phyloP scores from a whole-genome alignment of 2,797 vertebrate species.

The Oophaga sylvatica region DNA sequence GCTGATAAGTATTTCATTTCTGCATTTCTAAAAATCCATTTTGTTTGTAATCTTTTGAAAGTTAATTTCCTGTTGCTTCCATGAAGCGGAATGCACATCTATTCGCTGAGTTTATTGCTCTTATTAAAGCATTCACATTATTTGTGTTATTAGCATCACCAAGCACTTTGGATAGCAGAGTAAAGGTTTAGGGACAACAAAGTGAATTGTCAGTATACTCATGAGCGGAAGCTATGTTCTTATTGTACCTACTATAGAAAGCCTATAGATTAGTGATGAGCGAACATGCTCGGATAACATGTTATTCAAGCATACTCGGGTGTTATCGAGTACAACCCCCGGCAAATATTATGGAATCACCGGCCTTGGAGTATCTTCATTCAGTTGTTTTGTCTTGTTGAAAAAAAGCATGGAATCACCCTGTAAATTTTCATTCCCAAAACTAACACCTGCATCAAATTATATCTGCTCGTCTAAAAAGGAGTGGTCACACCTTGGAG shows the following conservation, averaged over 20 bases:
- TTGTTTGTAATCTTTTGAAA: constrained; percentile 50
- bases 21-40: constrained; percentile 50
- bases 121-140: constrained; percentile 51
- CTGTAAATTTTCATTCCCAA: too few species aligned
- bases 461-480: too few species aligned
- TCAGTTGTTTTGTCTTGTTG: too few species aligned
- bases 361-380: too few species aligned
- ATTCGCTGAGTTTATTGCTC: constrained; percentile 41
- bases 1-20: constrained; percentile 47
- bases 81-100: constrained; percentile 34
- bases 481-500: too few species aligned
- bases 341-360: too few species aligned
- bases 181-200: constrained; percentile 13
- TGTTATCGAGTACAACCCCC: too few species aligned
- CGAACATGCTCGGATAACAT: too few species aligned
- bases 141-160: constrained; percentile 45
- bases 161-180: constrained; percentile 21
- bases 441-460: too few species aligned
- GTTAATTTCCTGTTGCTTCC: constrained; percentile 53
- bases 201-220: constrained; percentile 7
- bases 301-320: too few species aligned
- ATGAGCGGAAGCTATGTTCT: neutral
- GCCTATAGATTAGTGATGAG: neutral
- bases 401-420: too few species aligned
- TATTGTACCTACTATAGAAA: neutral